A percentile compares a stretch with the other conserved stretches of the same genome.
These are phyloP conservation scores for Vespertilio murinus DNA, from an alignment of 2,797 vertebrate species.

Conservation along the genomic window DNA sequence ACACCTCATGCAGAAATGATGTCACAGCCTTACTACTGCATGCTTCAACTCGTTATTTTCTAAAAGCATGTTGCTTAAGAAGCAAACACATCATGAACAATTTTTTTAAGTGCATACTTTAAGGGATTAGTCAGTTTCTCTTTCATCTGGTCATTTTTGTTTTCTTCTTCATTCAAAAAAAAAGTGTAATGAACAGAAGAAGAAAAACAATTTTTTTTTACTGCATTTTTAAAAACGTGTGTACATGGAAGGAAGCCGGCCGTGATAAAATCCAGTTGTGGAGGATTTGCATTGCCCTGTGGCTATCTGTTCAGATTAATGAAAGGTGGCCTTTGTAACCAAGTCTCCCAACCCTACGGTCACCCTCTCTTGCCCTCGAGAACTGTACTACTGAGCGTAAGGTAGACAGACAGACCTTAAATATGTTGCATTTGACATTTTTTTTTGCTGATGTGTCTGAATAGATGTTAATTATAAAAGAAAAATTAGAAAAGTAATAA, in stretches of 20 bases:
- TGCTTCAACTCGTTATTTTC: neutral
- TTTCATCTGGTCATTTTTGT: conserved; percentile 70
- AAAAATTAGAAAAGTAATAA: conserved; percentile 72
- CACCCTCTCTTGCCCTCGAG: conserved; percentile 70
- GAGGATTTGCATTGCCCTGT: conserved; percentile 78
- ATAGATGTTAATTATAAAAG: conserved; percentile 82
- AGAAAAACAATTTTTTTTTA: neutral
- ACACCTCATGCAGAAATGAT: conserved; percentile 16
- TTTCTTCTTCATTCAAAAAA: conserved; percentile 36
- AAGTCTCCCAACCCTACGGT: conserved; percentile 80
- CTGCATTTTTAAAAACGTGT: conserved; percentile 60
- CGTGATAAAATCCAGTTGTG: conserved; percentile 85
- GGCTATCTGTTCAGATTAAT: conserved; percentile 82
- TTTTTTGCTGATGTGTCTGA: conserved; percentile 78
- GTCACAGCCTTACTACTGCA: neutral
- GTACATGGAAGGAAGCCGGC: conserved; percentile 62
- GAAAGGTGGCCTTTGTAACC: conserved; percentile 85
- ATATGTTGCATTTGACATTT: conserved; percentile 67
- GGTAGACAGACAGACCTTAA: conserved; percentile 74
- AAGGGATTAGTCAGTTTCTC: conserved; percentile 30
- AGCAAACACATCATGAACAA: neutral
- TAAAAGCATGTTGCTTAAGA: conserved; percentile 26
- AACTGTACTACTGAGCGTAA: conserved; percentile 67
- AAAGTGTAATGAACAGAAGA: neutral
- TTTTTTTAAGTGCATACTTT: conserved; percentile 49